Conservation (phyloP, 2,797 vertebrate genomes). For the Siniperca undulata region DNA sequence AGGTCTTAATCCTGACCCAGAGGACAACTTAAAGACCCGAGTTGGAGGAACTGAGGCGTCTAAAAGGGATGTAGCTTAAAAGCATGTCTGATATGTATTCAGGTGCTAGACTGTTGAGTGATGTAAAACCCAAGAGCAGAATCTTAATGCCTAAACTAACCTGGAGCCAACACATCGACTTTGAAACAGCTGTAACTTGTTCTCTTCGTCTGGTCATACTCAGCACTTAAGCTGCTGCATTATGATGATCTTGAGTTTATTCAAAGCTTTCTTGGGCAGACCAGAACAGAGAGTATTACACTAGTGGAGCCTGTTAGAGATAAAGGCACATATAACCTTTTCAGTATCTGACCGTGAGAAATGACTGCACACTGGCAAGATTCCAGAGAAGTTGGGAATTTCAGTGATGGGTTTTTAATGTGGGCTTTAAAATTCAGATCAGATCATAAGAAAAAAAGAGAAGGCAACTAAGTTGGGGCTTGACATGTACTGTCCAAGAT, state of each 20-base stretch:
- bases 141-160: slow-evolving; percentile 42
- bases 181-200: slow-evolving; percentile 26
- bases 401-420: not conserved
- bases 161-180: slow-evolving; percentile 22
- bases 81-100: slow-evolving; percentile 12
- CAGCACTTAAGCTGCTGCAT: slow-evolving; percentile 24
- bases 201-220: slow-evolving; percentile 20
- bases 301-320: slow-evolving; percentile 10
- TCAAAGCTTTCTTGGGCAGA: slow-evolving; percentile 22
- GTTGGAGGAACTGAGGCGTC: slow-evolving; percentile 19
- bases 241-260: slow-evolving; percentile 29
- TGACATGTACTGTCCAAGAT: not conserved
- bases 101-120: slow-evolving; percentile 9
- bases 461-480: not conserved
- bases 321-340: slow-evolving; percentile 13
- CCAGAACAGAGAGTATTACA: slow-evolving; percentile 5
- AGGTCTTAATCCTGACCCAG: slow-evolving; percentile 48
- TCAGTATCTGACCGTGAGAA: slow-evolving; percentile 8
- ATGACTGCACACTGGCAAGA: not conserved
- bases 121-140: slow-evolving; percentile 25
- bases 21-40: slow-evolving; percentile 21
- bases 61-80: slow-evolving; percentile 14
- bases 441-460: not conserved
- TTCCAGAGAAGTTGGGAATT: not conserved
- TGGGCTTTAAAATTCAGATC: not conserved